Evolutionary conservation across 2,888 invertebrate genomes (phyloP), one percentile per base, ranked within the genome.

Genomic region (Pilophorus perplexus): DNA sequence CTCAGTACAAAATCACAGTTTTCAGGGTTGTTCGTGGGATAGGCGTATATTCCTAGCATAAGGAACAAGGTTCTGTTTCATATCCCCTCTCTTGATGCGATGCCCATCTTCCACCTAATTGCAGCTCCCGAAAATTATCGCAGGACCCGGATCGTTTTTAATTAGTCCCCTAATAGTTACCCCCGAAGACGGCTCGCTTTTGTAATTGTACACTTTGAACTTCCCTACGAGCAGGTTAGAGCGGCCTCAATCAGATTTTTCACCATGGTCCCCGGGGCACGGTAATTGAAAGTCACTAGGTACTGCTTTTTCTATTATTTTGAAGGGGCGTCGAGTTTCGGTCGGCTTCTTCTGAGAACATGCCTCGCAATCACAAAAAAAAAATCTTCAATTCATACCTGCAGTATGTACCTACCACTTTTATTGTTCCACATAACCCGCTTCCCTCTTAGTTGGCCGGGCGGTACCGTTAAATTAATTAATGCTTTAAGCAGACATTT

Each of bases 201-300:
- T 48, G 14, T 50, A 50, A 50, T 50, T 50, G 48, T 25, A 48
- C 20, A 18, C 48, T 50, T 50, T 50, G 48, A 50, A 50, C 48
- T 25, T 33, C 33, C n/a, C n/a, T n/a, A n/a, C n/a, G n/a, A n/a
- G n/a, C n/a, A n/a, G n/a, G n/a, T n/a, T n/a, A 23, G 23, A 25
- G 3, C 12, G n/a, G n/a, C 48, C n/a, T 22, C 25, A 23, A 50
- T 50, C 48, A 50, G 22, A 44, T 44, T 44, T 42, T 18, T 44
- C 44, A 44, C 18, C 44, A n/a, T n/a, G n/a, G n/a, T n/a, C n/a
- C n/a, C n/a, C n/a, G n/a, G n/a, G n/a, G n/a, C n/a, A n/a, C n/a
- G n/a, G n/a, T n/a, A n/a, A n/a, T n/a, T n/a, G n/a, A n/a, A n/a
- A n/a, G n/a, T n/a, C n/a, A n/a, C n/a, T n/a, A n/a, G n/a, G n/a